Base-by-base conservation (phyloP, 2,797 vertebrate species). In the Schizopygopsis malacanthus region DNA sequence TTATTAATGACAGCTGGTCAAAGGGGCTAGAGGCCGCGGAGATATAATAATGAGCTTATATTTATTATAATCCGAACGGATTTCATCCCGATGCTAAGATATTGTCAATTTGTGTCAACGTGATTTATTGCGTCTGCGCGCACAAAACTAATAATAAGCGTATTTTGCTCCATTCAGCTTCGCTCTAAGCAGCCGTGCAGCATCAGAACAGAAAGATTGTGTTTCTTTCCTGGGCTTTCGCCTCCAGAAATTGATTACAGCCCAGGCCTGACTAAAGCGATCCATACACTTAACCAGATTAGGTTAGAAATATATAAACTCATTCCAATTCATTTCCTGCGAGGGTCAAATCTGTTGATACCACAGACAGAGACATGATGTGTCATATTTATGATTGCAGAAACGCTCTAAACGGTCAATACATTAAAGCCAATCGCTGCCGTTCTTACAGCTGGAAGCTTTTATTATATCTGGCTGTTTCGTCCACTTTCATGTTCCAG, bases 91-190 rank as follows among this genome's bases (percentile, higher is more conserved):
- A 92, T 90, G 92, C 72, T 92, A 91, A 93, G 86, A 89, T 91
- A 88, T 93, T 91, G 92, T 91, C 91, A 88, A 92, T 93, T 91
- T 78, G 88, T 80, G 77, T 86, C 88, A 90, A 67, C 63, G 84
- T 93, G 93, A 94, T 95, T 94, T 93, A 95, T 90, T 90, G 90
- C 81, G 85, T 81, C 87, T 87, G 70, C 85, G 69, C 81, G 86
- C 78, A 81, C 86, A 93, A 94, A 95, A 92, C 91, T 79, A 93
- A 95, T 95, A 94, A 94, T 86, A 91, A 76, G 84, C 90, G 90
- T 92, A 91, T 89, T 89, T 88, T 90, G 91, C 90, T 92, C 80
- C 85, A 85, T 88, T 91, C 89, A 83, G 89, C 91, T 91, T 91
- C 45, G 9, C 93, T 93, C 85, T 91, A 89, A 72, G 71, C 88